Evolutionary conservation across 2,113 vertebrate species (phyloP).

Genomic region (Trinectes maculatus): DNA sequence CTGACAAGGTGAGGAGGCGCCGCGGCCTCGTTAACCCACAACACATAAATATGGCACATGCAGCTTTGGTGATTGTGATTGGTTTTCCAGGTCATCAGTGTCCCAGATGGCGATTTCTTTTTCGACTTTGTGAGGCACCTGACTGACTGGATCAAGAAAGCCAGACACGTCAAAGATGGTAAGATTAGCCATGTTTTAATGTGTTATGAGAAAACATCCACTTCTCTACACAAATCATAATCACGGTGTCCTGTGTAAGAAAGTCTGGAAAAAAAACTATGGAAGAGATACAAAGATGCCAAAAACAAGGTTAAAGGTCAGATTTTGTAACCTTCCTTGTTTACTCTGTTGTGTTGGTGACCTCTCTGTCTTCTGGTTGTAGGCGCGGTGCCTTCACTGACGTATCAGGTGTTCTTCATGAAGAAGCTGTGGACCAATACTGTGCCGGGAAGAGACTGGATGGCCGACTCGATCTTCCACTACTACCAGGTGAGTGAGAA

Average conservation of each 20-base stretch:
- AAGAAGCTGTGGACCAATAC: constrained; percentile 98
- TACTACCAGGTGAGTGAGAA: constrained; percentile 89
- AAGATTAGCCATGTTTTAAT: too few relatives aligned
- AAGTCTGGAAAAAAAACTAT: too few relatives aligned
- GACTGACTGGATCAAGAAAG: constrained; percentile 99
- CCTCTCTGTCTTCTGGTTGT: constrained; percentile 1
- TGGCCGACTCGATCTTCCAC: constrained; percentile 98
- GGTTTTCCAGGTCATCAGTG: constrained; percentile 91
- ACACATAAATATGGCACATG: too few relatives aligned
- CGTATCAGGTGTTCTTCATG: constrained; percentile 99
- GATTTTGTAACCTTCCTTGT: too few relatives aligned
- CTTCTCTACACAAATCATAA: too few relatives aligned
- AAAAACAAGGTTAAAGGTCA: not conserved
- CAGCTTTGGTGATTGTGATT: not conserved
- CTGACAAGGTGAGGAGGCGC: constrained; percentile 88
- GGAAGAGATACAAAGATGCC: too few relatives aligned
- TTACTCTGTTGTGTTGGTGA: not conserved
- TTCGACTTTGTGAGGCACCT: constrained; percentile 99
- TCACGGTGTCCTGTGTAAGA: too few relatives aligned
- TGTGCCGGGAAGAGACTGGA: constrained; percentile 91
- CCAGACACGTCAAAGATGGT: constrained; percentile 94
- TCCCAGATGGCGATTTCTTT: constrained; percentile 98
- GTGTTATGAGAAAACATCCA: too few relatives aligned
- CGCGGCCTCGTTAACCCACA: too few relatives aligned
- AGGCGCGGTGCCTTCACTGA: constrained; percentile 93